A percentile compares a stretch with the other conserved stretches of the same genome.
Evolutionary conservation across 2,888 invertebrate genomes (phyloP).

Genomic region (Octodonta nipae): DNA sequence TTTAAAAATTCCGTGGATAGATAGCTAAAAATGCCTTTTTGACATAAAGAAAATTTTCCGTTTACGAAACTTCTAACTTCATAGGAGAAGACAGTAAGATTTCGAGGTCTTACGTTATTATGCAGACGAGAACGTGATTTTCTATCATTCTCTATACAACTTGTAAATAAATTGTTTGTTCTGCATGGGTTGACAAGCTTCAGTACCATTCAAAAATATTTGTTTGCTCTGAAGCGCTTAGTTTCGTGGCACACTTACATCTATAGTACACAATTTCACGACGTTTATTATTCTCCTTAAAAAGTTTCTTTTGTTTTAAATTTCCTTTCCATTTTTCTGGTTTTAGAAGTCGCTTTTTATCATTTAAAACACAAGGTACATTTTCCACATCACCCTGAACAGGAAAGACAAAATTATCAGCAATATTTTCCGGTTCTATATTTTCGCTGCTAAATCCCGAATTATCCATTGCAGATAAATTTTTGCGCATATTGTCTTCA

Average conservation of each 20-base stretch:
- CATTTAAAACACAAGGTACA: no score
- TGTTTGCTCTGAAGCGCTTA: constrained; percentile 1
- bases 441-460: no score
- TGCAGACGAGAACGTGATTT: background rate
- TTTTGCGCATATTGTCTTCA: no score
- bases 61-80: background rate
- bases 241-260: constrained; percentile 1
- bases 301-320: no score
- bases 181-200: background rate
- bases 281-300: constrained; percentile 4
- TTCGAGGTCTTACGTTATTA: constrained; percentile 3
- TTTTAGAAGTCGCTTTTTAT: no score
- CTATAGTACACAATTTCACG: constrained; percentile 3
- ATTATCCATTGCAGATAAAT: no score
- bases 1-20: constrained; percentile 2
- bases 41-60: background rate
- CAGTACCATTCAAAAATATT: constrained; percentile 3
- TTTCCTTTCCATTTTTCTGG: no score
- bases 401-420: no score
- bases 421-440: no score
- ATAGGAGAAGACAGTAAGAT: constrained; percentile 2
- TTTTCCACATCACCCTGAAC: no score
- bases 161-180: constrained; percentile 4
- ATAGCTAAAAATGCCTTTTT: constrained; percentile 1
- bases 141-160: constrained; percentile 1